These are phyloP conservation scores for Anniella stebbinsi DNA, from an alignment of 2,797 vertebrate genomes.

Conservation along the genomic window DNA sequence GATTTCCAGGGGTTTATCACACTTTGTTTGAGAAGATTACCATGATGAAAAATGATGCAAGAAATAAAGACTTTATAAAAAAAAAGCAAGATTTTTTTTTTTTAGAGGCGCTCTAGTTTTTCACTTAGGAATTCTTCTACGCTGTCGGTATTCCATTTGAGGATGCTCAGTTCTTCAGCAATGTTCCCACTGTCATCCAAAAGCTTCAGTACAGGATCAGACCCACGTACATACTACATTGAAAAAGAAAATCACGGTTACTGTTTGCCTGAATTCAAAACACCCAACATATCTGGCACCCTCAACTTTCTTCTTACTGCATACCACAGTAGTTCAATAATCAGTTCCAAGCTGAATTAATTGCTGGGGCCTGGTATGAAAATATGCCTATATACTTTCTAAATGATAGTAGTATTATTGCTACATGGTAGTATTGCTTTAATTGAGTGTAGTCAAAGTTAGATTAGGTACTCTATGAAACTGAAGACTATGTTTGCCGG, in stretches of 20 bases:
- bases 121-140: conserved; percentile 98
- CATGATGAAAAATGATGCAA: conserved; percentile 53
- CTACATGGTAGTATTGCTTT: background rate
- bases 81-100: background rate
- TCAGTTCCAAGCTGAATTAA: background rate
- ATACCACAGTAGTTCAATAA: conserved; percentile 5
- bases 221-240: conserved; percentile 94
- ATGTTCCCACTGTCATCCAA: conserved; percentile 98
- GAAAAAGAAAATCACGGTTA: conserved; percentile 36
- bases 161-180: conserved; percentile 97
- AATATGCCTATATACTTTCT: background rate
- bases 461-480: background rate
- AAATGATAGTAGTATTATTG: background rate
- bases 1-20: conserved; percentile 53
- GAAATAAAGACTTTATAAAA: conserved; percentile 46
- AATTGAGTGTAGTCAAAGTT: background rate
- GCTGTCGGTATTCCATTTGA: conserved; percentile 99
- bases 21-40: conserved; percentile 65
- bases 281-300: background rate
- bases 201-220: conserved; percentile 97
- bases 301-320: background rate
- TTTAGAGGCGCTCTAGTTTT: conserved; percentile 93
- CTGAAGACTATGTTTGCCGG: background rate
- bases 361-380: conserved; percentile 6
- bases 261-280: conserved; percentile 19